Conservation (phyloP, 2,113 vertebrate species). For the Vulpes ferrilata region DNA sequence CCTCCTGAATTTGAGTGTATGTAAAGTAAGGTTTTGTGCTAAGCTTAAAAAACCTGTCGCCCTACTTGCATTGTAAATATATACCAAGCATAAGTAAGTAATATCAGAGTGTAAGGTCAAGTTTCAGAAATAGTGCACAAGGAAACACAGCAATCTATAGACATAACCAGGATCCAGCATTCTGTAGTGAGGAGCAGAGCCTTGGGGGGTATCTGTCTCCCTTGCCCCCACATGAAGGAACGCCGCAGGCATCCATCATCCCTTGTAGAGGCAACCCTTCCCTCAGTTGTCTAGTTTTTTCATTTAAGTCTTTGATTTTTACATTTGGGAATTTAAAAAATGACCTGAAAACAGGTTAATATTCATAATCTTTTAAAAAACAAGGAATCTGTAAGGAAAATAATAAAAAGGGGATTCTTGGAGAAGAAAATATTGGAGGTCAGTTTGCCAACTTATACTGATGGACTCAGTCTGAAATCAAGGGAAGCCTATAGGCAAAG, state of each 20-base stretch:
- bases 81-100: not conserved
- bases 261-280: not conserved
- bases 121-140: not conserved
- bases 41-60: not conserved
- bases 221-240: not conserved
- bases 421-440: slow-evolving; percentile 41
- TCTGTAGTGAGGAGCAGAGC: not conserved
- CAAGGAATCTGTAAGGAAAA: not conserved
- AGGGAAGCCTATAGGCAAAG: not conserved
- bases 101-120: not conserved
- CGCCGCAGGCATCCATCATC: not conserved
- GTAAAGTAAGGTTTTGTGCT: not conserved
- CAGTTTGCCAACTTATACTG: not conserved
- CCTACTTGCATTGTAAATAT: not conserved
- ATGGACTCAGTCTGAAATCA: not conserved
- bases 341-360: not conserved
- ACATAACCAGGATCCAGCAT: not conserved
- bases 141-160: not conserved
- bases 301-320: slow-evolving; percentile 43
- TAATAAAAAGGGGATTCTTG: not conserved
- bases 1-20: not conserved
- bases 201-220: not conserved
- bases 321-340: not conserved
- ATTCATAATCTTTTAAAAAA: slow-evolving; percentile 6
- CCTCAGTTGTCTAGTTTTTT: not conserved